Evolutionary conservation across 2,888 invertebrate genomes (phyloP), one percentile per base, ranked within the genome.

Genomic region (Rhopalosiphum nymphaeae): DNA sequence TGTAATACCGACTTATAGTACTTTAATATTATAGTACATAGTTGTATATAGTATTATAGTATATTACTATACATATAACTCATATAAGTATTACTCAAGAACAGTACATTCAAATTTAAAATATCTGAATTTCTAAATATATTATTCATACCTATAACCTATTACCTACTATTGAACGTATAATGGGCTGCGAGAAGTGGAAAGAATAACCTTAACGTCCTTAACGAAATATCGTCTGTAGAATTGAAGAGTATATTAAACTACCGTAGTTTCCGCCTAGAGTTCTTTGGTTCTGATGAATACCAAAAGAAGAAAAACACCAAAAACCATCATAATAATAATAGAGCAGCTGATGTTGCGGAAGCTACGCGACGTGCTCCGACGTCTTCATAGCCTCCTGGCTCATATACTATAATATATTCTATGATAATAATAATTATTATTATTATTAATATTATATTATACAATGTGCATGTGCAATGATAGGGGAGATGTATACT

Each of bases 401-500:
- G n/a, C n/a, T 46, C 13, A 26, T 46, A 1, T 44, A 44, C 44
- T 29, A 36, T 25, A 9, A 85, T 84, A 44, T 46, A 86, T 46
- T 86, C 4, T 36, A 29, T 46, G 26, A 46, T 86, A 46, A 86
- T 86, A 44, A 86, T 46, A n/a, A 36, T 78, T n/a, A 78, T 78
- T 36, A 61, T 61, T 61, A 78, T 78, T 78, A 78, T 78, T 36
- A 78, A 78, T 85, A 85, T 44, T 85, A 44, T 85, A 44, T 44
- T 13, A 29, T 85, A 85, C 44, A 85, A 44, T 85, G 85, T 29
- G 87, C 87, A 53, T 53, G 87, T 86, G 46, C 86, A 44, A 29
- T 46, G 86, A 46, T 46, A 46, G 86, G 46, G 46, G 86, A 29
- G 86, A 29, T 46, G 44, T 86, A 61, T 57, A 94, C 91, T 94